Percentiles rank a stretch among this genome's conserved stretches.
Conservation (phyloP, 2,113 vertebrate genomes). For the Greenwoodochromis staneri region DNA sequence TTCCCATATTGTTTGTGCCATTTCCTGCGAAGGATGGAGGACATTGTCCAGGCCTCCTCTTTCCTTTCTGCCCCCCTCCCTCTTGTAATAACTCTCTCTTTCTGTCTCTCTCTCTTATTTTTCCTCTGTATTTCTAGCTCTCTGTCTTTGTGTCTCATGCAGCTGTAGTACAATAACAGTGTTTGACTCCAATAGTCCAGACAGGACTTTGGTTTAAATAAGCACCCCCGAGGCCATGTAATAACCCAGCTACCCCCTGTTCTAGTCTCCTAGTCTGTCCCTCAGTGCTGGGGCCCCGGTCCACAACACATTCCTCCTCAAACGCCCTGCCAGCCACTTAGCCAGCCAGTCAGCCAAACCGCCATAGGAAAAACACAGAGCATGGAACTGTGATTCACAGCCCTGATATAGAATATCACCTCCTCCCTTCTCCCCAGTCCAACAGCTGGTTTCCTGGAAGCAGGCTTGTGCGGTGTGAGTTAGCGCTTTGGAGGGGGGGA, state of each 20-base stretch:
- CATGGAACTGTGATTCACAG: slow-evolving; percentile 71
- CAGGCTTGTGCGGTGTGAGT: slow-evolving; percentile 42
- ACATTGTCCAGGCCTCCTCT: slow-evolving; percentile 55
- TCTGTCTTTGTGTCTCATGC: slow-evolving; percentile 47
- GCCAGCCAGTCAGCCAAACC: slow-evolving; percentile 54
- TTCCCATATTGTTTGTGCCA: slow-evolving; percentile 44
- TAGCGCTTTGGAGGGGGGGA: neutral
- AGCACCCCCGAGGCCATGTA: slow-evolving; percentile 58
- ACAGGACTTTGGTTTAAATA: slow-evolving; percentile 69
- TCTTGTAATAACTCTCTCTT: slow-evolving; percentile 15
- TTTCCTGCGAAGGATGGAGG: slow-evolving; percentile 51
- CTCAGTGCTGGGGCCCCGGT: slow-evolving; percentile 23
- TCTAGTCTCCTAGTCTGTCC: slow-evolving; percentile 34
- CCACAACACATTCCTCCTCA: slow-evolving; percentile 60
- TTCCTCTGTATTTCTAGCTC: slow-evolving; percentile 21
- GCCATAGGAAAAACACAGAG: slow-evolving; percentile 64
- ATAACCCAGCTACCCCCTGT: slow-evolving; percentile 53
- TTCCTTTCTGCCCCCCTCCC: neutral
- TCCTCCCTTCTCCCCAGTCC: slow-evolving; percentile 43
- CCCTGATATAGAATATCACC: slow-evolving; percentile 68
- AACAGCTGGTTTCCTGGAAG: slow-evolving; percentile 74
- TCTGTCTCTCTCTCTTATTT: neutral
- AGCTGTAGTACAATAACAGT: slow-evolving; percentile 66
- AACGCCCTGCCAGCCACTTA: slow-evolving; percentile 26
- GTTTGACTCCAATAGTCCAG: slow-evolving; percentile 59